Conservation (phyloP, 2,113 vertebrate species). For the Atractosteus spatula region DNA sequence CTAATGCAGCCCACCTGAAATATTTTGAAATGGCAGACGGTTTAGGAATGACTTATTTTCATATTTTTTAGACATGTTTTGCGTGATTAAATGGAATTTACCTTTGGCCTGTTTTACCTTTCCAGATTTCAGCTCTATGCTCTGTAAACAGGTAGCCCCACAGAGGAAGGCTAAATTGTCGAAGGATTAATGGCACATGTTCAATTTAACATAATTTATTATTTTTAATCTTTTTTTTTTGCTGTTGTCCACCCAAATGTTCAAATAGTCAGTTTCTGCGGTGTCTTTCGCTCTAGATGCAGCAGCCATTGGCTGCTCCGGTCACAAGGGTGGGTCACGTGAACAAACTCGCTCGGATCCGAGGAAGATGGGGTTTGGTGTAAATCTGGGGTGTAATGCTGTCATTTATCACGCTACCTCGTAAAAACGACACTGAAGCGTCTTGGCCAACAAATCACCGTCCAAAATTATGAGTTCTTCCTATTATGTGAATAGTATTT, state of each 20-base stretch:
- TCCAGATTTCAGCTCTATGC: too few relatives aligned
- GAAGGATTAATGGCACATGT: too few relatives aligned
- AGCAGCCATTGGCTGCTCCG: conserved; percentile 70
- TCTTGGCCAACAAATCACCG: conserved; percentile 94
- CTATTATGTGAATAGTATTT: conserved; percentile 93
- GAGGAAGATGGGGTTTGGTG: conserved; percentile 93
- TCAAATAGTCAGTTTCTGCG: background rate
- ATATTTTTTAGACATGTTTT: too few relatives aligned
- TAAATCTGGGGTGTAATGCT: conserved; percentile 97
- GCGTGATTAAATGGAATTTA: too few relatives aligned
- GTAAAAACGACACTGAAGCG: conserved; percentile 97
- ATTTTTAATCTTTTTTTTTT: background rate
- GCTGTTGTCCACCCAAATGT: background rate
- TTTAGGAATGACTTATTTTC: too few relatives aligned
- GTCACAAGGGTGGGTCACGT: conserved; percentile 83
- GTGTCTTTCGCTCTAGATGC: background rate
- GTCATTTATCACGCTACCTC: conserved; percentile 96
- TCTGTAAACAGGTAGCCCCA: too few relatives aligned
- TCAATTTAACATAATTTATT: background rate
- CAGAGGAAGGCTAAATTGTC: too few relatives aligned
- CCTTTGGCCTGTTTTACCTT: too few relatives aligned
- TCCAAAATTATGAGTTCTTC: conserved; percentile 93
- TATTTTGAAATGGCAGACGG: too few relatives aligned
- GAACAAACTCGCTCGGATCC: conserved; percentile 73
- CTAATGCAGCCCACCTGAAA: too few relatives aligned